phyloP scores from a whole-genome alignment of 2,113 vertebrate species.

The Cavia aperea region DNA sequence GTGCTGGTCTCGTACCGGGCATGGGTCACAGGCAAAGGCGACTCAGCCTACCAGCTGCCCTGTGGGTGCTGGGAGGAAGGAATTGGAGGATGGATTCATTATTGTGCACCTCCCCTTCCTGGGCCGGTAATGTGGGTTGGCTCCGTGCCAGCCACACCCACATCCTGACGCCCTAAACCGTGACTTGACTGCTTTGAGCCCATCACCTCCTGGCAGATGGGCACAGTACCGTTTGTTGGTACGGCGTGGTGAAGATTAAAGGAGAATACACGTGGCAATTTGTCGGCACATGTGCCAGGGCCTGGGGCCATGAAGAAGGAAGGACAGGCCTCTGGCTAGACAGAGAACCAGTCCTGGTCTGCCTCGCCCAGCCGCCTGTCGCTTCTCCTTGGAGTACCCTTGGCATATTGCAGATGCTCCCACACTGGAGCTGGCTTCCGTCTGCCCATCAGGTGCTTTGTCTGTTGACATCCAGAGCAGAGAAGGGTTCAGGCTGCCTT shows the following conservation, averaged over 20 bases:
- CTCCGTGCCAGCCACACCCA: background rate
- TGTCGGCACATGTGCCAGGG: background rate
- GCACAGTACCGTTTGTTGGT: background rate
- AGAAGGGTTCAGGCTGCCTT: background rate
- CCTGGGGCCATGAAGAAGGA: background rate
- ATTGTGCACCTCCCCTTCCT: background rate
- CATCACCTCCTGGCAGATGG: background rate
- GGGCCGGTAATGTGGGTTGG: background rate
- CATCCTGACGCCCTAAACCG: background rate
- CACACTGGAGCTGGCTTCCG: slow-evolving; percentile 49
- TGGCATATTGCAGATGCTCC: slow-evolving; percentile 66
- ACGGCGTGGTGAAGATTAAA: background rate
- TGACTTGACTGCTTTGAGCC: background rate
- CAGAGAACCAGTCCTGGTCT: background rate
- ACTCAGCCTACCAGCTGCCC: background rate
- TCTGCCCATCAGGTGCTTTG: background rate
- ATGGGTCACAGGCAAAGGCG: background rate
- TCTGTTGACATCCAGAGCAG: slow-evolving; percentile 51
- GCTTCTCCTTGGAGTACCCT: slow-evolving; percentile 25
- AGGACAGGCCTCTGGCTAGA: background rate
- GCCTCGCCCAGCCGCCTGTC: background rate
- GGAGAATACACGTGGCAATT: background rate
- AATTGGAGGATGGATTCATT: background rate
- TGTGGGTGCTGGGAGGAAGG: background rate
- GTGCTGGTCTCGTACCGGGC: background rate